phyloP scores from a whole-genome alignment of 1,140 invertebrate species.

The Phenacoccus solenopsis region DNA sequence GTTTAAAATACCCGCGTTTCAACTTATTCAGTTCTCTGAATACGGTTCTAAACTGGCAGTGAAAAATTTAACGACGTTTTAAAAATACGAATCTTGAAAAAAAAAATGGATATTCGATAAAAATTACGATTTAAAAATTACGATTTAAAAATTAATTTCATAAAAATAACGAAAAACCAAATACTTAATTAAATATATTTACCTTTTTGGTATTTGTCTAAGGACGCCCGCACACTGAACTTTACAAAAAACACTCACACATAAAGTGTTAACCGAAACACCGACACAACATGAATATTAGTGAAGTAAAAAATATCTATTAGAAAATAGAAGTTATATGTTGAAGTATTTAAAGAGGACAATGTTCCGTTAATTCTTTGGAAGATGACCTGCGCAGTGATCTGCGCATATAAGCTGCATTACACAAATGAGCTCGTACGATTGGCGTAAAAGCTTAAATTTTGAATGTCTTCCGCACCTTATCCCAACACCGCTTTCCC shows the following conservation, averaged over 20 bases:
- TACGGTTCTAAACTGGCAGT: too few species aligned
- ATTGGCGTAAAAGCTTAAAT: not conserved
- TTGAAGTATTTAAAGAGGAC: conserved; percentile 18
- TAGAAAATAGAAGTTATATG: conserved; percentile 15
- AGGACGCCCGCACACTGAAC: conserved; percentile 4
- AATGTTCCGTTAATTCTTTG: conserved; percentile 12
- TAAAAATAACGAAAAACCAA: too few species aligned
- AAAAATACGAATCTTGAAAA: too few species aligned
- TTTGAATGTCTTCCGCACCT: too few species aligned
- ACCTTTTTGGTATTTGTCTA: conserved; percentile 5
- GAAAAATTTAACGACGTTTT: too few species aligned
- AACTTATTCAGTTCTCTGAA: too few species aligned
- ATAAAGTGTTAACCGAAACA: conserved; percentile 13
- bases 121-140: not conserved
- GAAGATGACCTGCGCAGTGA: not conserved
- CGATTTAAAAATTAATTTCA: too few species aligned
- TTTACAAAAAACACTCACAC: conserved; percentile 6
- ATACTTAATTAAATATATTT: not conserved
- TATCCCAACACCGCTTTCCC: too few species aligned
- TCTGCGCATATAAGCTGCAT: not conserved
- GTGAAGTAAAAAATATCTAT: conserved; percentile 13
- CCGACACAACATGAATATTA: conserved; percentile 15
- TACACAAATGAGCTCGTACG: not conserved
- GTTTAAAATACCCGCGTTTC: too few species aligned
- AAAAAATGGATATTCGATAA: too few species aligned